phyloP scores from a whole-genome alignment of 2,113 vertebrate genomes.

The Panthera tigris region DNA sequence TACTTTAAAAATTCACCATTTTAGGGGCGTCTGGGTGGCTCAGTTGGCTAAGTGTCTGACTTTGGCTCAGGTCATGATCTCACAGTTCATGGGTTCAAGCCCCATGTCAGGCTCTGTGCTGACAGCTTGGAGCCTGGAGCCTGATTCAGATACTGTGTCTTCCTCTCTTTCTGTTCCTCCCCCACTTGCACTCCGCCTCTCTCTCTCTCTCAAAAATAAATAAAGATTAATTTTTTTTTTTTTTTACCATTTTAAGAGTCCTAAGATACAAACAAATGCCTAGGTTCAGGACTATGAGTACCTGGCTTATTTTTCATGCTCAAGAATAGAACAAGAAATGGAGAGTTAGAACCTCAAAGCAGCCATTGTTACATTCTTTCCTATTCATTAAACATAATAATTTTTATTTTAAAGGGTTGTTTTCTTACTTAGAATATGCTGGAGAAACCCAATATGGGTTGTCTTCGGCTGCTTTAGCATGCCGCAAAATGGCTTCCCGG shows the following conservation, averaged over 20 bases:
- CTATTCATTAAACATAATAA: not conserved
- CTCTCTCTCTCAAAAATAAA: too few relatives aligned
- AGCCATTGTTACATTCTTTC: not conserved
- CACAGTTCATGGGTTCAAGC: too few relatives aligned
- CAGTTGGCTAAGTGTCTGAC: too few relatives aligned
- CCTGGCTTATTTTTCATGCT: not conserved
- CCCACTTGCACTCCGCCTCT: too few relatives aligned
- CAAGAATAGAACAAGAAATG: not conserved
- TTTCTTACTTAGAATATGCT: slow-evolving; percentile 92
- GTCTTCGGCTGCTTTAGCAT: slow-evolving; percentile 93
- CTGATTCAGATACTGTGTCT: too few relatives aligned
- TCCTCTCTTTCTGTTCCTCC: too few relatives aligned
- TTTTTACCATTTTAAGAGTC: not conserved
- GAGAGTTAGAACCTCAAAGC: not conserved
- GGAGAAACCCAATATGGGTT: slow-evolving; percentile 98
- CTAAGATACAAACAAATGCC: not conserved
- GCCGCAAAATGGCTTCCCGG: slow-evolving; percentile 96
- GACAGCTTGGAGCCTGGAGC: too few relatives aligned
- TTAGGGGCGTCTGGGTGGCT: not conserved
- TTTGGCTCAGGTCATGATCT: too few relatives aligned
- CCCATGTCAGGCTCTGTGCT: too few relatives aligned
- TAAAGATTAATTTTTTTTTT: too few relatives aligned
- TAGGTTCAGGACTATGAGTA: not conserved
- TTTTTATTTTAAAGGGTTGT: slow-evolving; percentile 25
- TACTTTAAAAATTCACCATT: not conserved